Base-by-base conservation (phyloP, 2,888 invertebrate species). In the Hemithea aestivaria region DNA sequence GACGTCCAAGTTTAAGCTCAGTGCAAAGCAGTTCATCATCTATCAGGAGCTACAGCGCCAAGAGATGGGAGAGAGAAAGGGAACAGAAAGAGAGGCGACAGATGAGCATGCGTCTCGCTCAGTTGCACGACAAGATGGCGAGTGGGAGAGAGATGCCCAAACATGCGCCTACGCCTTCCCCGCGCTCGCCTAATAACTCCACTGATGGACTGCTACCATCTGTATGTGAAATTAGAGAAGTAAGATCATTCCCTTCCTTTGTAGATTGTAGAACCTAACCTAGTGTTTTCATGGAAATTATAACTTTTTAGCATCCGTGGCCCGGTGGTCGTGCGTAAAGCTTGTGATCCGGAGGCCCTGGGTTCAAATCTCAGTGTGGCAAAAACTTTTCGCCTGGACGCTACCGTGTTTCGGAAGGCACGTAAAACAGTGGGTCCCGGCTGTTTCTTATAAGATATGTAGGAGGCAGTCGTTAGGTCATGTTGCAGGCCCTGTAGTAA, bases 1-100 rank as follows among this genome's bases (percentile, higher is more conserved):
- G 95, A 89, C 91, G 95, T 88, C 94, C 95, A 87, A 94, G 95
- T 89, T 87, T 95, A 89, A 93, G 92, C 55, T 95, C 95, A 50
- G 89, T 95, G 62, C 95, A 95, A 73, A 95, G 95, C 88, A 93
- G 92, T 72, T 91, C 92, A 58, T 94, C 93, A 45, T 95, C 95
- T 32, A 90, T 94, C 49, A 90, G 93, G 68, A 95, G 94, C 78
- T 95, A 94, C 80, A 94, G 94, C 67, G 90, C 93, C 56, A 90
- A 91, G 71, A 89, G 93, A 48, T 93, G 94, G 78, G 95, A 95
- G 72, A 89, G 91, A 56, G 95, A 95, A 66, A 80, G 93, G 40
- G 94, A 93, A 68, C 93, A 94, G 71, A 94, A 94, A 70, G 94
- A 94, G 66, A 90, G 93, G 62, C 83, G 94, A 33, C 94, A 93